Evolutionary conservation across 2,797 vertebrate genomes (phyloP), one percentile per base, ranked within the genome.

Genomic region (Poecilia gillii): DNA sequence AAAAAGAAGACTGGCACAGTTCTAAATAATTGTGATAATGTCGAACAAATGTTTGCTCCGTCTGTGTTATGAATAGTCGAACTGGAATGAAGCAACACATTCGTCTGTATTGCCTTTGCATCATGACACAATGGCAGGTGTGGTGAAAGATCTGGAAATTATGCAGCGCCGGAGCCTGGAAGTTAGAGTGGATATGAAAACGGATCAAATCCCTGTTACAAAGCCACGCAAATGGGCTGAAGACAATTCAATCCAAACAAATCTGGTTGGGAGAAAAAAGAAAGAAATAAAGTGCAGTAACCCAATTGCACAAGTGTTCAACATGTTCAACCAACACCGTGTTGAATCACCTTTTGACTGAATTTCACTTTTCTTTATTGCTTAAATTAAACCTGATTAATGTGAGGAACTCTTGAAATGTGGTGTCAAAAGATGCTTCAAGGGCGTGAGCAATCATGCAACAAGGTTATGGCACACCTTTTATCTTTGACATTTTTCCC

Each of bases 1-100:
- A 23, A 53, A 18, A 49, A 66, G 68, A 72, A 77, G 23, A 18
- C 6, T 72, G 28, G 76, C 72, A 76, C 57, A 62, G 73, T 85
- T 80, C 9, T 74, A 79, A 80, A 81, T 80, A 84, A 78, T 71
- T 62, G 68, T 57, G 75, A 80, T 81, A 74, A 79, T 81, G 46
- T n/a, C n/a, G 46, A 77, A 71, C 25, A 70, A 70, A 71, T 33
- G 45, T 75, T 47, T 79, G 53, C 2, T 2, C 51, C 59, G 36
- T 72, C 59, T 76, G 72, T 1, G 0, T 72, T 18, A 46, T 55
- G 49, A 81, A 78, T 70, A 66, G 45, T 72, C 68, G 51, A 74
- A 71, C 79, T 72, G 82, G 81, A 84, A 59, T 66, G 66, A 47
- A 82, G 59, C 66, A 73, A 46, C 33, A 0, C n/a, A 28, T 76